phyloP scores from a whole-genome alignment of 1,140 invertebrate species.

The Listronotus oregonensis region DNA sequence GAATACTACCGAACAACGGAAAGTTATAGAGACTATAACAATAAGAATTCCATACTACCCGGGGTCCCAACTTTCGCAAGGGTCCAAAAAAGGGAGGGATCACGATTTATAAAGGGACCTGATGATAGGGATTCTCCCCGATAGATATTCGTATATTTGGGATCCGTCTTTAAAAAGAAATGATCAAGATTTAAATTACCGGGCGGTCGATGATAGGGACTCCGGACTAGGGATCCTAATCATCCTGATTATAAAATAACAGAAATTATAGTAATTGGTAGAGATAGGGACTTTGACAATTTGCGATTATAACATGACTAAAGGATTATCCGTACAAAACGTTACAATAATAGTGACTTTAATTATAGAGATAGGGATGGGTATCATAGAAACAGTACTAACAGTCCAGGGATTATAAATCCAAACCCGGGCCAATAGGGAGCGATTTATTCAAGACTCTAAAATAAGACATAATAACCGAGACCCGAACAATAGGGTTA shows the following conservation, averaged over 20 bases:
- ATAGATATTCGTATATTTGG: too few relatives aligned
- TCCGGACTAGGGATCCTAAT: slow-evolving; percentile 6
- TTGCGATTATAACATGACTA: neutral
- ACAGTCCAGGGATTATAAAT: neutral
- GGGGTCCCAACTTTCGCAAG: neutral
- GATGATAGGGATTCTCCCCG: too few relatives aligned
- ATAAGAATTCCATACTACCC: slow-evolving; percentile 7
- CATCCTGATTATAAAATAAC: slow-evolving; percentile 13
- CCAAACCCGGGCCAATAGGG: neutral
- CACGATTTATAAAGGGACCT: too few relatives aligned
- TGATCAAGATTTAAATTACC: neutral
- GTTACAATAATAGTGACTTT: neutral
- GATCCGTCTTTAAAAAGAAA: slow-evolving; percentile 4
- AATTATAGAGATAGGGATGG: slow-evolving; percentile 15
- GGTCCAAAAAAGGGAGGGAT: slow-evolving; percentile 8
- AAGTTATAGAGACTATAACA: slow-evolving; percentile 22
- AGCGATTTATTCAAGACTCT: neutral
- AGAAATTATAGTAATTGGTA: neutral
- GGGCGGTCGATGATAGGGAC: slow-evolving; percentile 17
- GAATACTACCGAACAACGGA: slow-evolving; percentile 10
- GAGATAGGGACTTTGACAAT: slow-evolving; percentile 1
- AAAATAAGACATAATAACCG: slow-evolving; percentile 5
- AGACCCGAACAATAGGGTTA: too few relatives aligned
- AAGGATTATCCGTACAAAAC: neutral
- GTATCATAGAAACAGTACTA: neutral